Conservation (phyloP, 2,888 invertebrate species). For the Odontocerum albicorne region DNA sequence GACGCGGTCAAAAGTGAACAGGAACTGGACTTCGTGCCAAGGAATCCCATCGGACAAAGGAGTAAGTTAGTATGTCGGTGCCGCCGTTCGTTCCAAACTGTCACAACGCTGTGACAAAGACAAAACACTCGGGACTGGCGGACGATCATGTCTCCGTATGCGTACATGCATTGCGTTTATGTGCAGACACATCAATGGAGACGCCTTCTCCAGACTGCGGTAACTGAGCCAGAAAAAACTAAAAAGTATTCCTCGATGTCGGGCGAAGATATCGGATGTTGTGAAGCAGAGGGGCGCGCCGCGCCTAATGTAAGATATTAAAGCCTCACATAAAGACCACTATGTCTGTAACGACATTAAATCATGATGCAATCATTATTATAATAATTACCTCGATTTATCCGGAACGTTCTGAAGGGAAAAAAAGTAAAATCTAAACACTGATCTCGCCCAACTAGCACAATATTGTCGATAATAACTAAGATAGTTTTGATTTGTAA, state of each 20-base stretch:
- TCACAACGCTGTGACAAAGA: slow-evolving; percentile 20
- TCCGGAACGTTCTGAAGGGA: too few relatives aligned
- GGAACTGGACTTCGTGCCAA: slow-evolving; percentile 5
- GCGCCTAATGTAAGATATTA: too few relatives aligned
- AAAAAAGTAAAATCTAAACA: too few relatives aligned
- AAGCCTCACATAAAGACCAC: too few relatives aligned
- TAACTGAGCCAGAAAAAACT: slow-evolving; percentile 13
- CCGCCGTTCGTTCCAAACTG: slow-evolving; percentile 3
- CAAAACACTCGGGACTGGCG: slow-evolving; percentile 4
- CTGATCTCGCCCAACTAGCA: too few relatives aligned
- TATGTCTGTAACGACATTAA: too few relatives aligned
- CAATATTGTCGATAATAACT: too few relatives aligned
- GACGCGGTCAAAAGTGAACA: neutral
- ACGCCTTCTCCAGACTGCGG: slow-evolving; percentile 25
- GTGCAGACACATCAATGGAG: slow-evolving; percentile 24
- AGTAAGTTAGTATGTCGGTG: neutral
- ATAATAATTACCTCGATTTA: too few relatives aligned
- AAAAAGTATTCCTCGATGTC: neutral
- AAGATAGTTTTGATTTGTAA: too few relatives aligned
- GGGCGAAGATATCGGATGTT: too few relatives aligned
- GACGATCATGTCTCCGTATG: slow-evolving; percentile 3
- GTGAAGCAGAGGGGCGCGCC: slow-evolving; percentile 3
- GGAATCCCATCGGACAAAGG: slow-evolving; percentile 6
- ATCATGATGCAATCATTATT: too few relatives aligned
- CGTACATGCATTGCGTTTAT: slow-evolving; percentile 3